Conservation (phyloP, 2,888 invertebrate species). For the Ptychoptera albimana region DNA sequence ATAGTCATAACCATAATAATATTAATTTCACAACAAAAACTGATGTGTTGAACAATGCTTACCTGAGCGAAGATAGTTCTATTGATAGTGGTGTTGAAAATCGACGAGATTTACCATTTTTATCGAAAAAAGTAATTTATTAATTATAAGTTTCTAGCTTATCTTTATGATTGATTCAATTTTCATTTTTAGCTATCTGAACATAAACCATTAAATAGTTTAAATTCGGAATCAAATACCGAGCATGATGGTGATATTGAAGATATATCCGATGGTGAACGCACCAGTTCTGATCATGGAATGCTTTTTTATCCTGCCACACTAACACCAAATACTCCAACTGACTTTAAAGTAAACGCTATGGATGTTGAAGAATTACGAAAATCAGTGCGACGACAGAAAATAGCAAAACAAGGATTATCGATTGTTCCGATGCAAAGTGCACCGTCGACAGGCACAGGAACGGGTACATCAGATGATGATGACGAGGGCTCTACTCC, state of each 20-base stretch:
- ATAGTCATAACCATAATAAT: conserved; percentile 15
- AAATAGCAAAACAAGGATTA: conserved; percentile 38
- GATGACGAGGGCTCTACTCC: conserved; percentile 64
- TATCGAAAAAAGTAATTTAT: conserved; percentile 6
- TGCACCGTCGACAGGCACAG: conserved; percentile 34
- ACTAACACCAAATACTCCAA: conserved; percentile 29
- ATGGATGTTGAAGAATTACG: conserved; percentile 74
- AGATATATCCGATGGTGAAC: conserved; percentile 69
- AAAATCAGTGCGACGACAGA: conserved; percentile 53
- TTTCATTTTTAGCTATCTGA: conserved; percentile 1
- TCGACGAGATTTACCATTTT: conserved; percentile 13
- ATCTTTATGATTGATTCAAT: not conserved
- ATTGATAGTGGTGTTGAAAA: conserved; percentile 54
- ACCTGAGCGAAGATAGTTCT: conserved; percentile 57
- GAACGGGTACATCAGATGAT: conserved; percentile 58
- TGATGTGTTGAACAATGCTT: conserved; percentile 38
- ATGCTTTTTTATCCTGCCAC: conserved; percentile 52
- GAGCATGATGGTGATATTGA: conserved; percentile 78
- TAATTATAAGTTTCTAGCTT: not conserved
- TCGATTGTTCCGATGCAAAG: conserved; percentile 29
- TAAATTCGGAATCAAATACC: conserved; percentile 39
- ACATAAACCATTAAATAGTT: conserved; percentile 2
- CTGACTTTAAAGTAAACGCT: conserved; percentile 72
- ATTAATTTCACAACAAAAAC: conserved; percentile 23
- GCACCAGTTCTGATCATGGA: conserved; percentile 57